Base-by-base conservation (phyloP, 2,797 vertebrate species). In the Tiaroga cobitis region DNA sequence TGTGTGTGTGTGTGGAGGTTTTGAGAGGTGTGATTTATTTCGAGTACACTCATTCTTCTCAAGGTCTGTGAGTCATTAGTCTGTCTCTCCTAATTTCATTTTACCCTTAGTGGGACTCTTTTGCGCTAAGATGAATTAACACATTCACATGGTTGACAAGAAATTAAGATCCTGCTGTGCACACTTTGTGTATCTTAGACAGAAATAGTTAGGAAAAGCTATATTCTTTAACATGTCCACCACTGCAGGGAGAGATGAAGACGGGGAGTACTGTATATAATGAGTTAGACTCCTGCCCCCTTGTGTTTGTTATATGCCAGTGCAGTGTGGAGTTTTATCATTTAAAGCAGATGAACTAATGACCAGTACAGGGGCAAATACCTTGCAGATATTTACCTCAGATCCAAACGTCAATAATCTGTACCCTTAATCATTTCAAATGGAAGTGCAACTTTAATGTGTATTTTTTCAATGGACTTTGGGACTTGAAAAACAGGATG, bases 231-330 rank as follows among this genome's bases (percentile, higher is more conserved):
- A 61, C 70, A 73, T n/a, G 54, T 34, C 21, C 54, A 72, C 29
- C 32, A 59, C 26, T 70, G 34, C 24, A 82, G n/a, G 63, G 9
- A 11, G 13, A 77, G 19, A 70, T 5, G 1, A 1, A 73, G 29
- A 16, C 46, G 0, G 15, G 15, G 46, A 41, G 16, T 9, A n/a
- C n/a, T n/a, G n/a, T n/a, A 37, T 69, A 74, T 81, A 75, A 4
- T 77, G 43, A 85, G 61, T 79, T 43, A 76, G 75, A 80, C 61
- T 80, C 63, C 21, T 41, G 63, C 85, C 88, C 85, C 61, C 86
- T 89, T 82, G 88, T 89, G 88, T 76, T 61, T 18, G 2, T 80
- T 54, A 19, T 49, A 41, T 43, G 18, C 8, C 1, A 15, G 34
- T 86, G n/a, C 82, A 84, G n/a, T 54, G 1, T 29, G 11, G 4